Evolutionary conservation across 2,113 vertebrate species (phyloP).

Genomic region (Microcebus murinus): DNA sequence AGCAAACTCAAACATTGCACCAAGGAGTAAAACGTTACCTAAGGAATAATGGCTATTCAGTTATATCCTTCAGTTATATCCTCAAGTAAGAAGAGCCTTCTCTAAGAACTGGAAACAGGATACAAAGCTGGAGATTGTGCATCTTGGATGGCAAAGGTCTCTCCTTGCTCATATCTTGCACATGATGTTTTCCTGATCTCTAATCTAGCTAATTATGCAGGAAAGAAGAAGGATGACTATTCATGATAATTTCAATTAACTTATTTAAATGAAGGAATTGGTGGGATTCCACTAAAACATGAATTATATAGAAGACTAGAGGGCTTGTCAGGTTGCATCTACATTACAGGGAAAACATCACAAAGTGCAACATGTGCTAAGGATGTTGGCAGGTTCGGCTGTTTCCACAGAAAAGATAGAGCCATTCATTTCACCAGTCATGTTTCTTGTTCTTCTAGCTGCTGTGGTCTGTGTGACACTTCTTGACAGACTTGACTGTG

Average conservation of each 20-base stretch:
- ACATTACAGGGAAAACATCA: neutral
- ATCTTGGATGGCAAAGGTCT: neutral
- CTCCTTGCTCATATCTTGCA: neutral
- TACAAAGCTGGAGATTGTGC: neutral
- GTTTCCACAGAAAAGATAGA: neutral
- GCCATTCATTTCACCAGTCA: neutral
- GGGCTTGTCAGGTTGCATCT: neutral
- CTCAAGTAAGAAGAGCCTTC: neutral
- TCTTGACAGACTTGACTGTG: constrained; percentile 90
- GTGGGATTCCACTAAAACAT: neutral
- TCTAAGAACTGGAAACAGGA: neutral
- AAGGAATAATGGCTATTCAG: neutral
- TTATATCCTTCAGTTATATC: neutral
- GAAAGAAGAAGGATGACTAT: neutral
- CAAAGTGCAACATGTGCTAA: accelerated
- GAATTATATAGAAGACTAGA: neutral
- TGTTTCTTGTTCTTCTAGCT: constrained; percentile 82
- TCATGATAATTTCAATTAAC: neutral
- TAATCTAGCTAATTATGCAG: neutral
- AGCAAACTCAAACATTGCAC: neutral
- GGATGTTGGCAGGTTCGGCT: neutral
- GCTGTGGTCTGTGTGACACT: constrained; percentile 91
- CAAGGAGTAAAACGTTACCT: neutral
- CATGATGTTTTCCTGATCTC: neutral
- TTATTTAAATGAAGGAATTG: neutral